These are phyloP conservation scores for Griposia aprilina DNA, from an alignment of 2,888 invertebrate species.

Conservation along the genomic window DNA sequence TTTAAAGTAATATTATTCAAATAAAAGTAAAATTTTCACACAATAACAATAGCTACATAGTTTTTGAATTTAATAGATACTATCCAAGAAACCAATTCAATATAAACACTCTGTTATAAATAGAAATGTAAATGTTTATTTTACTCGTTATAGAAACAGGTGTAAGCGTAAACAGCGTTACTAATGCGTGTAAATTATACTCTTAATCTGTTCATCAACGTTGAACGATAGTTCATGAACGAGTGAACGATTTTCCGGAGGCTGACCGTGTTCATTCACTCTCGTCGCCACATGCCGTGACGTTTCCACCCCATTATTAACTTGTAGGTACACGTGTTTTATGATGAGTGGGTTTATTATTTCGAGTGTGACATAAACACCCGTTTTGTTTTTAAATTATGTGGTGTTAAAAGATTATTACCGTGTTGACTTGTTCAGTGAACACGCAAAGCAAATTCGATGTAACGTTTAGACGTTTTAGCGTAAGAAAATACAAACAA, in stretches of 20 bases:
- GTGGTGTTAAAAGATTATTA: slow-evolving; percentile 9
- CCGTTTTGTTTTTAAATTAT: slow-evolving; percentile 27
- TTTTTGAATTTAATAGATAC: too few relatives aligned
- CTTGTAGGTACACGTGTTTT: slow-evolving; percentile 26
- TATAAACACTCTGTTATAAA: not conserved
- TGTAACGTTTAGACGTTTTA: not conserved
- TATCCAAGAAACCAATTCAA: slow-evolving; percentile 12
- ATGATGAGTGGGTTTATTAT: slow-evolving; percentile 17
- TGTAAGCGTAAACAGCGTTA: slow-evolving; percentile 73
- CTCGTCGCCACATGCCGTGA: slow-evolving; percentile 71
- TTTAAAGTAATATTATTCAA: not conserved
- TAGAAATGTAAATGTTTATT: slow-evolving; percentile 4
- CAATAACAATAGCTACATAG: too few relatives aligned
- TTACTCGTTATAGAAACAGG: slow-evolving; percentile 33
- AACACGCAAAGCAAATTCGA: slow-evolving; percentile 22
- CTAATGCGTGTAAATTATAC: slow-evolving; percentile 77
- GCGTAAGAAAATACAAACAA: not conserved
- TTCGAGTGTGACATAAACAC: slow-evolving; percentile 22
- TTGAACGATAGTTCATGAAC: slow-evolving; percentile 74
- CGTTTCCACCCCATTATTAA: slow-evolving; percentile 59
- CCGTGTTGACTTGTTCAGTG: slow-evolving; percentile 25
- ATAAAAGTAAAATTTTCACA: too few relatives aligned
- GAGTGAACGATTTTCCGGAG: slow-evolving; percentile 83
- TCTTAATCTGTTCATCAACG: slow-evolving; percentile 80
- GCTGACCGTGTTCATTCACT: slow-evolving; percentile 76